phyloP scores from a whole-genome alignment of 2,797 vertebrate species.

The Chelon auratus region DNA sequence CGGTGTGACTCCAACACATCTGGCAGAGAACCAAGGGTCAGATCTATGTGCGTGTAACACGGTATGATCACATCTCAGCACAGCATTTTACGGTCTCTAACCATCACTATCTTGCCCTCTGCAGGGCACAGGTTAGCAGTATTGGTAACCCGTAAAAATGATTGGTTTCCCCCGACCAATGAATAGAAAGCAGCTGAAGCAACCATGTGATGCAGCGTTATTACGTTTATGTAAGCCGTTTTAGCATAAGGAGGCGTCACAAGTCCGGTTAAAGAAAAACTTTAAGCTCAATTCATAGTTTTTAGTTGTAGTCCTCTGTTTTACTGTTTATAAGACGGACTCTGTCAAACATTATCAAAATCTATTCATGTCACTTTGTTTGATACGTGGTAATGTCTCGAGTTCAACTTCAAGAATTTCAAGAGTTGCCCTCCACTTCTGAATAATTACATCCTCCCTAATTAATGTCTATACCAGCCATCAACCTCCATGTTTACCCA shows the following conservation, averaged over 20 bases:
- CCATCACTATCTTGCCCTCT: slow-evolving; percentile 5
- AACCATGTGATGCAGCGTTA: slow-evolving; percentile 2
- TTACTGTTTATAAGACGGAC: background rate
- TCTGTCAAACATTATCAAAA: background rate
- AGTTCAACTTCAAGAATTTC: slow-evolving; percentile 13
- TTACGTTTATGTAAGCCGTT: background rate
- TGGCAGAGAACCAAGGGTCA: slow-evolving; percentile 33
- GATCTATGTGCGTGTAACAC: background rate
- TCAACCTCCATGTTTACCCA: slow-evolving; percentile 59
- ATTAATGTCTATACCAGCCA: slow-evolving; percentile 69
- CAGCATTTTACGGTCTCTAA: slow-evolving; percentile 11
- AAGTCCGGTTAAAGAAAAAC: background rate
- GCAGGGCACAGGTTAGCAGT: slow-evolving; percentile 31
- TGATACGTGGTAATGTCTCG: background rate
- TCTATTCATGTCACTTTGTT: background rate
- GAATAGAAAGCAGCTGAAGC: slow-evolving; percentile 16
- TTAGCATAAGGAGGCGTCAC: background rate
- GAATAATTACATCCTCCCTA: slow-evolving; percentile 50
- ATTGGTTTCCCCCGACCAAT: slow-evolving; percentile 33
- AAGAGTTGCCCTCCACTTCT: slow-evolving; percentile 35
- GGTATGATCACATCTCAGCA: slow-evolving; percentile 15
- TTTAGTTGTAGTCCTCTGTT: background rate
- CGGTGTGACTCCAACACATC: slow-evolving; percentile 15
- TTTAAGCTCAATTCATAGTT: background rate
- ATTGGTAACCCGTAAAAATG: too few relatives aligned